These are phyloP conservation scores for Vanessa atalanta DNA, from an alignment of 1,140 invertebrate species.

Conservation along the genomic window DNA sequence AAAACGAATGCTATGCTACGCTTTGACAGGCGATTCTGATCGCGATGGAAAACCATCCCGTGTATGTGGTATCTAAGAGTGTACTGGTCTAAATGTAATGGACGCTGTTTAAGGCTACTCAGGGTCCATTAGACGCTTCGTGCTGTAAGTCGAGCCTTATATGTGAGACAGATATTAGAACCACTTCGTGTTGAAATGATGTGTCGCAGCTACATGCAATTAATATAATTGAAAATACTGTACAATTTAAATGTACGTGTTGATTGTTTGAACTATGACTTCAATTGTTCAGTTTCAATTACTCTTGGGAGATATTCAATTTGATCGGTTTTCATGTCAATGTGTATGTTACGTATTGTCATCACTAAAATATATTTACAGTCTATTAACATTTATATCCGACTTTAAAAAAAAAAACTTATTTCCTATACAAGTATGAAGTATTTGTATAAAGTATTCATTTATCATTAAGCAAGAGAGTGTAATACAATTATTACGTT, in stretches of 20 bases:
- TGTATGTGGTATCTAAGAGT: constrained; percentile 8
- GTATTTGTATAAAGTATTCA: too few relatives aligned
- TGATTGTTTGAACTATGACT: neutral
- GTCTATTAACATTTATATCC: too few relatives aligned
- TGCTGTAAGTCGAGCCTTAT: constrained; percentile 35
- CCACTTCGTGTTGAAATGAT: constrained; percentile 37
- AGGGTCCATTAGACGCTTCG: constrained; percentile 40
- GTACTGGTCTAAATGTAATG: constrained; percentile 35
- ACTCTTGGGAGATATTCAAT: too few relatives aligned
- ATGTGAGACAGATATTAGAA: constrained; percentile 34
- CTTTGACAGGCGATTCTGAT: neutral
- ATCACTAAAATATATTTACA: too few relatives aligned
- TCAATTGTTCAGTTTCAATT: neutral
- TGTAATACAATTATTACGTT: too few relatives aligned
- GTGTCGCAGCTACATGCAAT: constrained; percentile 21
- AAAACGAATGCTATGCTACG: neutral
- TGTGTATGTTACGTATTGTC: too few relatives aligned
- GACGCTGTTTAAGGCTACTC: constrained; percentile 41
- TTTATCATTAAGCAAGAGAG: too few relatives aligned
- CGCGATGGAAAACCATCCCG: constrained; percentile 3
- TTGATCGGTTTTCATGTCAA: too few relatives aligned
- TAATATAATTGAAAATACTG: constrained; percentile 8
- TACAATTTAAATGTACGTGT: neutral
- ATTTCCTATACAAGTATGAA: too few relatives aligned
- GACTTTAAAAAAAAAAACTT: too few relatives aligned